Conservation (phyloP, 2,113 vertebrate genomes). For the Athene cunicularia region DNA sequence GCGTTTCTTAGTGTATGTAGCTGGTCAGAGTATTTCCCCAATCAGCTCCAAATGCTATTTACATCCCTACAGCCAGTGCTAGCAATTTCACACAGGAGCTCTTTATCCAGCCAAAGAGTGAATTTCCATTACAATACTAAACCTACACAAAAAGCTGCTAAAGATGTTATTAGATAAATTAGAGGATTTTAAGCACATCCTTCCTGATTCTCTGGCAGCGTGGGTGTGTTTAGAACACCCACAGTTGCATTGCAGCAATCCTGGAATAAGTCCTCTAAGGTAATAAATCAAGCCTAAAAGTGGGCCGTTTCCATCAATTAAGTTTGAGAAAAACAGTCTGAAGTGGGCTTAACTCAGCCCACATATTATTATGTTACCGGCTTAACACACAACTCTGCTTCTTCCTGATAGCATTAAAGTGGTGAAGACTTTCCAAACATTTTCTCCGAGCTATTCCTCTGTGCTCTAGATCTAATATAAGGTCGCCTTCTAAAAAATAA, state of each 20-base stretch:
- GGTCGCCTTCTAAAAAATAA: constrained; percentile 39
- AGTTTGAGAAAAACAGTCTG: constrained; percentile 44
- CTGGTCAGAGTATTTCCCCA: not conserved
- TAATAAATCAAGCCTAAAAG: constrained; percentile 61
- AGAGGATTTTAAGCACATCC: constrained; percentile 76
- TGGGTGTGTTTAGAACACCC: constrained; percentile 71
- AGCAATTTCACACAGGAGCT: not conserved
- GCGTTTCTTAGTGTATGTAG: not conserved
- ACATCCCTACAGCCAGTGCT: not conserved
- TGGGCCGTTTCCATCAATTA: constrained; percentile 64
- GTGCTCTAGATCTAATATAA: constrained; percentile 45
- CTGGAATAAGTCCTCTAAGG: constrained; percentile 63
- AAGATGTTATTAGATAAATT: constrained; percentile 80
- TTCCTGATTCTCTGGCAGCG: constrained; percentile 71
- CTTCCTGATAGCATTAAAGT: constrained; percentile 17
- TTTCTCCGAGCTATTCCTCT: constrained; percentile 16
- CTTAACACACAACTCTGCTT: constrained; percentile 28
- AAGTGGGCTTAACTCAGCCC: constrained; percentile 53
- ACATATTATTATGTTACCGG: constrained; percentile 19
- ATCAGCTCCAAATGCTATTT: not conserved
- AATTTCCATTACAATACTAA: constrained; percentile 74
- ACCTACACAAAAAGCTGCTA: constrained; percentile 72
- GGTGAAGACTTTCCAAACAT: constrained; percentile 1
- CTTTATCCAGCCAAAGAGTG: constrained; percentile 34
- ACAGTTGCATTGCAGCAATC: constrained; percentile 64